Percentiles rank a stretch among this genome's conserved stretches.
phyloP scores from a whole-genome alignment of 2,888 invertebrate species.

The Lapara coniferarum region DNA sequence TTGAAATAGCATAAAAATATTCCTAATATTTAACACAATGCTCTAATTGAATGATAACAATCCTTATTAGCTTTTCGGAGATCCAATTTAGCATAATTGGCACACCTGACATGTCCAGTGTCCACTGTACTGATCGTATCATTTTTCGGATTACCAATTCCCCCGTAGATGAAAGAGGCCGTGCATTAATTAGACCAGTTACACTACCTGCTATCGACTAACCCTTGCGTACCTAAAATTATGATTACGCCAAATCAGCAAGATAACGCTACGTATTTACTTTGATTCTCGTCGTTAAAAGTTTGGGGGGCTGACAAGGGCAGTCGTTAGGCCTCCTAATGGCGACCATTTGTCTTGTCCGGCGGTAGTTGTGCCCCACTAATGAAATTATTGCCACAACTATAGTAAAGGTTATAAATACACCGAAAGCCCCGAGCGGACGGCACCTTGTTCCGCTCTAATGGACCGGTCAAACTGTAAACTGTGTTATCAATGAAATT shows the following conservation, averaged over 20 bases:
- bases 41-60: background rate
- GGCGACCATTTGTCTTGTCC: conserved; percentile 84
- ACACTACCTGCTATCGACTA: conserved; percentile 63
- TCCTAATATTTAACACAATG: too few relatives aligned
- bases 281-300: conserved; percentile 84
- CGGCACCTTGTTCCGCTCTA: conserved; percentile 81
- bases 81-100: conserved; percentile 24
- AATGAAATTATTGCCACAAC: conserved; percentile 85
- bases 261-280: conserved; percentile 82
- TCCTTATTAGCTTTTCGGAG: background rate
- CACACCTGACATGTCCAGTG: conserved; percentile 32
- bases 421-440: conserved; percentile 72
- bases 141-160: conserved; percentile 20
- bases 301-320: conserved; percentile 79
- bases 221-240: conserved; percentile 73
- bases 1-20: too few relatives aligned
- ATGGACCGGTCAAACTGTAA: conserved; percentile 84
- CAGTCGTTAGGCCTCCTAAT: conserved; percentile 82
- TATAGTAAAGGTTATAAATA: conserved; percentile 83
- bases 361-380: conserved; percentile 81
- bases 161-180: conserved; percentile 27
- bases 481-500: conserved; percentile 84
- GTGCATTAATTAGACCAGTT: conserved; percentile 57
- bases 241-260: conserved; percentile 80
- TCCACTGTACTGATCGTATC: conserved; percentile 8